Base-by-base conservation (phyloP, 2,888 invertebrate genomes). In the Mimas tiliae region DNA sequence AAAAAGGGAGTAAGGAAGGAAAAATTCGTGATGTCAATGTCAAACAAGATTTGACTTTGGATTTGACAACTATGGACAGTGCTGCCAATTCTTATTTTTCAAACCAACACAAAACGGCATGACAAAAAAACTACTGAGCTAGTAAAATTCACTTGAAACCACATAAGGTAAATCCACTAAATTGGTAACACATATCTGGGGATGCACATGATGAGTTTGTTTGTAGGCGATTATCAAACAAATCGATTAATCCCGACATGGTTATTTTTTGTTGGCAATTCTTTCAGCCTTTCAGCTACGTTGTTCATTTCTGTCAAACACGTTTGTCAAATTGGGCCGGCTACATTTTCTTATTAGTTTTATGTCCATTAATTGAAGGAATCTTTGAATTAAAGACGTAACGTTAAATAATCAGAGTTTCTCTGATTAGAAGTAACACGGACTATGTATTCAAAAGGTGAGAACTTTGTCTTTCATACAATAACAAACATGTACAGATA, bases 261-360 rank as follows among this genome's bases (percentile, higher is more conserved):
- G 2, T 27, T 3, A 11, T 19, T 48, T 51, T 1, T 21, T 11
- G 47, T 6, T 58, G n/a, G 21, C 38, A 38, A 38, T 38, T 38
- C 9, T 38, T 38, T 6, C 38, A 38, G 87, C 88, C 9, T 38
- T 38, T 6, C 38, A 38, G 87, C 88, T 81, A 90, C 90, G 91
- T 91, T 84, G 88, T 83, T 82, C 72, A 73, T 80, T 82, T 78
- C 76, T 84, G 88, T 89, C 89, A 87, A 85, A 77, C 62, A 66
- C 68, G 70, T 70, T 74, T 80, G 75, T 77, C 74, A 80, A 76
- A 68, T 66, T 67, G 63, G 69, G 71, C 84, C 84, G 83, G 82
- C 74, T 68, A 72, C n/a, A n/a, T n/a, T n/a, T n/a, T 68, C 19
- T 16, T 45, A 14, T 27, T 33, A 50, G 16, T 33, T 51, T 50